phyloP scores from a whole-genome alignment of 1,140 invertebrate genomes.

The Elymnias hypermnestra region DNA sequence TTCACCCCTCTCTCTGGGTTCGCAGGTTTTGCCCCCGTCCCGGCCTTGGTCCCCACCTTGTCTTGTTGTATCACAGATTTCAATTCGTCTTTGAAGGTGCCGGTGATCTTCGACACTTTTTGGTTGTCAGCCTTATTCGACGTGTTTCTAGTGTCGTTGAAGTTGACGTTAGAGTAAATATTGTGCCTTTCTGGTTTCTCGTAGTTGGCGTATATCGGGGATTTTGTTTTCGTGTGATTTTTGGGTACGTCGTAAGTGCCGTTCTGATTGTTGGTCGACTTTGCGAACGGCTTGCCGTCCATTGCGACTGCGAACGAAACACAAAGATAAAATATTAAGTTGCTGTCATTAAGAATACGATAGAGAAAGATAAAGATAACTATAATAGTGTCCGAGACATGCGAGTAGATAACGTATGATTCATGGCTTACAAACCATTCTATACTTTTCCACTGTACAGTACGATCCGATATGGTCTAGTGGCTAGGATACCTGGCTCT shows the following conservation, averaged over 20 bases:
- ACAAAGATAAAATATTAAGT: too few relatives aligned
- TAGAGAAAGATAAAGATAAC: too few relatives aligned
- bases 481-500: constrained; percentile 54
- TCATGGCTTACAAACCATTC: too few relatives aligned
- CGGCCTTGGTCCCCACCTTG: constrained; percentile 29
- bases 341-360: too few relatives aligned
- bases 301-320: constrained; percentile 53
- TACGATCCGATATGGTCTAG: constrained; percentile 59
- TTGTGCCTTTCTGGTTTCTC: constrained; percentile 38
- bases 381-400: too few relatives aligned
- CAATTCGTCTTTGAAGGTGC: constrained; percentile 51
- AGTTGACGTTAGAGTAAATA: constrained; percentile 52
- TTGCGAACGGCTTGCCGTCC: constrained; percentile 52
- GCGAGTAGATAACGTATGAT: too few relatives aligned
- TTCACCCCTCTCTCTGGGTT: constrained; percentile 1
- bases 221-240: constrained; percentile 36
- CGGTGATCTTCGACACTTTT: constrained; percentile 34
- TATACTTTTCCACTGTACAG: neutral
- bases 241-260: constrained; percentile 44
- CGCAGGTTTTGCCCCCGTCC: constrained; percentile 3
- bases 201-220: constrained; percentile 58
- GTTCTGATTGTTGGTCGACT: constrained; percentile 34
- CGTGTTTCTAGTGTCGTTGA: constrained; percentile 38
- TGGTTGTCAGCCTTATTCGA: constrained; percentile 50
- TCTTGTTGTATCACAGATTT: constrained; percentile 48